Evolutionary conservation across 2,888 invertebrate genomes (phyloP).

Genomic region (Onthophagus sagittarius): DNA sequence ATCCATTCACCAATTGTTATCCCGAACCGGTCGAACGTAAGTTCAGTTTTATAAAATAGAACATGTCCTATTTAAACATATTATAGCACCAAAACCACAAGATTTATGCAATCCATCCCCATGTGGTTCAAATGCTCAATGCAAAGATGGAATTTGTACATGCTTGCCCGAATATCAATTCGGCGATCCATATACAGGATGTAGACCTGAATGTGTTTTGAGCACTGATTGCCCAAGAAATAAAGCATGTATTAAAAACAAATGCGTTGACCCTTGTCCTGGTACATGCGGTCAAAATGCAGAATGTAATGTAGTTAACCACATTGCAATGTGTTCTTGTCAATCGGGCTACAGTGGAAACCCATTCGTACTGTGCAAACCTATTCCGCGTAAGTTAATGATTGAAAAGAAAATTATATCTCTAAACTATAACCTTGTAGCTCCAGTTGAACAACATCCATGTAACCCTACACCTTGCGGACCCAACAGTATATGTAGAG

Average conservation of each 20-base stretch:
- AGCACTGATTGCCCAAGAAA: constrained; percentile 69
- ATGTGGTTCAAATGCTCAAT: constrained; percentile 61
- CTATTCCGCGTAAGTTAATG: constrained; percentile 29
- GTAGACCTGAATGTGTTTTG: constrained; percentile 68
- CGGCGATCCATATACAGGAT: constrained; percentile 68
- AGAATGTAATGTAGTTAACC: constrained; percentile 68
- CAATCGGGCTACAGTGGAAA: constrained; percentile 67
- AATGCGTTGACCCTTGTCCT: constrained; percentile 67
- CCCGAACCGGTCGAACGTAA: constrained; percentile 36
- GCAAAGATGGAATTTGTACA: constrained; percentile 64
- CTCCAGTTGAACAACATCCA: constrained; percentile 41
- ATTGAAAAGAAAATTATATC: neutral
- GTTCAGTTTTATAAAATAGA: constrained; percentile 23
- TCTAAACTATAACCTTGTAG: constrained; percentile 32
- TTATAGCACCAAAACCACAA: constrained; percentile 43
- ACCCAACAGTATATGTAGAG: constrained; percentile 39
- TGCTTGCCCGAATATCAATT: constrained; percentile 63
- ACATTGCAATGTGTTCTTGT: constrained; percentile 74
- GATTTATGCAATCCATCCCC: constrained; percentile 64
- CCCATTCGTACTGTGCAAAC: constrained; percentile 64
- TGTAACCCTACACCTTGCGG: constrained; percentile 42
- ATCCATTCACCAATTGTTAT: constrained; percentile 63
- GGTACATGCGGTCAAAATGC: constrained; percentile 77
- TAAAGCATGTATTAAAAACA: constrained; percentile 66
- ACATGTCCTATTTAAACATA: constrained; percentile 26